Evolutionary conservation across 2,888 invertebrate genomes (phyloP).

Genomic region (Plebejus argus): DNA sequence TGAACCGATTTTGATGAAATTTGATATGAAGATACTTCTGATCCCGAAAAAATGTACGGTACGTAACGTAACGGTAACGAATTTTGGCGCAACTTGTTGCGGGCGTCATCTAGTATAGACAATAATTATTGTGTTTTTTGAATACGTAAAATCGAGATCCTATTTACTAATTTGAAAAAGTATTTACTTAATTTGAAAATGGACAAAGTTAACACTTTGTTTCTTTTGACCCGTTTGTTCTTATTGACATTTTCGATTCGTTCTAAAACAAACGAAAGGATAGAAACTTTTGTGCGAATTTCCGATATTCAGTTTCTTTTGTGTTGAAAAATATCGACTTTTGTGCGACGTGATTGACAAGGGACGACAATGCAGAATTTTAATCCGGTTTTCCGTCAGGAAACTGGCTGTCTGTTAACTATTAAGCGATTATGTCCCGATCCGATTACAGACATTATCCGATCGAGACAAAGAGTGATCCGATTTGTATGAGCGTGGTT

Average conservation of each 20-base stretch:
- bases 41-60: no score
- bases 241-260: slow-evolving; percentile 12
- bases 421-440: slow-evolving; percentile 12
- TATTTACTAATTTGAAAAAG: no score
- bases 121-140: no score
- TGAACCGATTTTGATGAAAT: no score
- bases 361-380: slow-evolving; percentile 50
- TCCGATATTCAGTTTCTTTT: slow-evolving; percentile 33
- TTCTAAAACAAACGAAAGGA: slow-evolving; percentile 30
- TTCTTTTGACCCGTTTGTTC: neutral
- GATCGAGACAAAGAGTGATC: slow-evolving; percentile 21
- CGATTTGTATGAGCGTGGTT: slow-evolving; percentile 17
- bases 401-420: slow-evolving; percentile 44
- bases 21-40: no score
- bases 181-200: no score
- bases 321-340: slow-evolving; percentile 38
- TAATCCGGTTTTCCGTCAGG: slow-evolving; percentile 56
- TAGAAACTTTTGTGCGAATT: slow-evolving; percentile 23
- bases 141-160: no score
- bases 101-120: no score
- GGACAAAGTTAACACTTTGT: neutral
- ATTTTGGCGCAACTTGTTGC: no score
- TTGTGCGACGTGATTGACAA: slow-evolving; percentile 53
- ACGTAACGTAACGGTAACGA: no score
- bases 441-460: slow-evolving; percentile 21